These are phyloP conservation scores for Chaetophractus vellerosus DNA, from an alignment of 2,797 vertebrate species.

Conservation along the genomic window DNA sequence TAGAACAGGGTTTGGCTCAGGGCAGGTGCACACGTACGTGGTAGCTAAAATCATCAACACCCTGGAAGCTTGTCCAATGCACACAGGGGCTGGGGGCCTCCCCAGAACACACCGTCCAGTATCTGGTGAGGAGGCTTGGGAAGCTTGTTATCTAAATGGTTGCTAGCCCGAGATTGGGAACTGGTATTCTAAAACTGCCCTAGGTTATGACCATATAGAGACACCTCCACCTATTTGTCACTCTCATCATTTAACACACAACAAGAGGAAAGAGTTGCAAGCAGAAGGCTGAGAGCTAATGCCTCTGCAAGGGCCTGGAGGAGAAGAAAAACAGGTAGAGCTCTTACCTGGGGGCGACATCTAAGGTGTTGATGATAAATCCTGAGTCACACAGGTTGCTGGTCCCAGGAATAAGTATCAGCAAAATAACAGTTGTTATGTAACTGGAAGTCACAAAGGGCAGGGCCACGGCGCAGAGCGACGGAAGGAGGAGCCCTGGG, in stretches of 20 bases:
- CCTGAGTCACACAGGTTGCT: constrained; percentile 90
- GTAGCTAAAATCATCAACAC: background rate
- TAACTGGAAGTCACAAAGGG: constrained; percentile 89
- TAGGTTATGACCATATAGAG: background rate
- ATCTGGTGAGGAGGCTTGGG: background rate
- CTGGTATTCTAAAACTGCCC: background rate
- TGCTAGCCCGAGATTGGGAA: background rate
- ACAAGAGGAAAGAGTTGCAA: background rate
- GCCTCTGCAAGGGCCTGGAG: background rate
- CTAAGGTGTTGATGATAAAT: constrained; percentile 94
- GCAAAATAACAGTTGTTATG: constrained; percentile 87
- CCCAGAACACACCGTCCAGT: background rate
- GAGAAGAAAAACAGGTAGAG: background rate
- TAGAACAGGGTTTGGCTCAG: background rate
- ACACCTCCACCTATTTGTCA: background rate
- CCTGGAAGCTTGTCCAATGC: constrained; percentile 11
- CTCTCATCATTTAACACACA: background rate
- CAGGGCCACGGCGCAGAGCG: constrained; percentile 88
- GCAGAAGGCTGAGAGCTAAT: background rate
- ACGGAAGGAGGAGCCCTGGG: constrained; percentile 90
- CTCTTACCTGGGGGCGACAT: constrained; percentile 93
- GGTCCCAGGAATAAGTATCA: constrained; percentile 89
- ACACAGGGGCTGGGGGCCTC: background rate
- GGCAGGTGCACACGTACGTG: background rate
- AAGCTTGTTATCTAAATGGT: background rate